Evolutionary conservation across 2,797 vertebrate genomes (phyloP), one percentile per base, ranked within the genome.

Genomic region (Pelochelys cantorii): DNA sequence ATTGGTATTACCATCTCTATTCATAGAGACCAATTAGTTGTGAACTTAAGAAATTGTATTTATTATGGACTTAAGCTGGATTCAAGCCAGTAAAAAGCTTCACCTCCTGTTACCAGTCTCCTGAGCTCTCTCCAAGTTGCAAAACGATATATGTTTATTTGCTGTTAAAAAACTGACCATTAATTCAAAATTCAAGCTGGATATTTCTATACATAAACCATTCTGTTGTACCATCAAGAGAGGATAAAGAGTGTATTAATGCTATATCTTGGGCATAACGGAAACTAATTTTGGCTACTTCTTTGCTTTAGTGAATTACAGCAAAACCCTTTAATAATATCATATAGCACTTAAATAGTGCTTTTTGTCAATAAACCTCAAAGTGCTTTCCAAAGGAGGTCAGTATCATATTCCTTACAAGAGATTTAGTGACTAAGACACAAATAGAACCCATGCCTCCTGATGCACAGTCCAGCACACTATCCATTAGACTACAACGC

Each of bases 21-120:
- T 90, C 85, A 29, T 91, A 94, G 91, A 93, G 95, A 80, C 81
- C 90, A 95, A 95, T 85, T 90, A 96, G 78, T 68, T 93, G 18
- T 74, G 60, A 80, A 95, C 88, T 0, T 60, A 54, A 81, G 37
- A 22, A 93, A 93, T 27, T 78, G 37, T 22, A n/a, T 71, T 71
- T 71, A 71, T 71, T 71, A 37, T 37, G 12, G 83, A 56, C 85
- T 92, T 53, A 11, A 78, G 84, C 31, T 80, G 94, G 75, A 89
- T 37, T 48, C 53, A 88, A 92, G 87, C 84, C 87, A 93, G 42
- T 12, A 74, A 84, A 92, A 95, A 65, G 42, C 53, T 90, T 88
- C 7, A 1, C 86, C 34, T 34, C 65, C 18, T 31, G 34, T 34
- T 68, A 71, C 10, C 18, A 71, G n/a, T 71, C n/a, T n/a, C n/a